Evolutionary conservation across 2,888 invertebrate genomes (phyloP).

Genomic region (Notocelia uddmanniana): DNA sequence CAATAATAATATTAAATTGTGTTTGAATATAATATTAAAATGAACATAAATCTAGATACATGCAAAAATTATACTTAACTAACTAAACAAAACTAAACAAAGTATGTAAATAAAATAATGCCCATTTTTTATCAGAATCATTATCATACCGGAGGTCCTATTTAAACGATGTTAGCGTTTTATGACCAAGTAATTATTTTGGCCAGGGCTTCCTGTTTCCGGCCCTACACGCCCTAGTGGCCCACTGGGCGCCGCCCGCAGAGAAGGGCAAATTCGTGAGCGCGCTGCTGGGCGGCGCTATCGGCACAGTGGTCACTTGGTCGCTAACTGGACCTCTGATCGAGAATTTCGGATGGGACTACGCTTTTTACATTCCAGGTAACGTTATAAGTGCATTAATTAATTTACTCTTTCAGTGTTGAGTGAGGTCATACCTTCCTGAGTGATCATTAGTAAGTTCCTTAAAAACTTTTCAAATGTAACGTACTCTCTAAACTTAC

Average conservation of each 20-base stretch:
- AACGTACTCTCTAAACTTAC: no score
- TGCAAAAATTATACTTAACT: no score
- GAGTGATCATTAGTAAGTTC: no score
- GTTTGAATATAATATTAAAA: no score
- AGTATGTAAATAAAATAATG: no score
- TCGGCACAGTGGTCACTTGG: constrained; percentile 90
- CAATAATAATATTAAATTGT: no score
- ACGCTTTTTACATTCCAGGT: constrained; percentile 88
- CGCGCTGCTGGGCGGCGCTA: constrained; percentile 88
- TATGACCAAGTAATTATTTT: constrained; percentile 25
- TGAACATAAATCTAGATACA: no score
- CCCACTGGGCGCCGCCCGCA: constrained; percentile 90
- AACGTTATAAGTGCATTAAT: constrained; percentile 9
- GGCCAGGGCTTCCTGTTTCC: constrained; percentile 87
- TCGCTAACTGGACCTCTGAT: constrained; percentile 88
- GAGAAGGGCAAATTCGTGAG: constrained; percentile 91
- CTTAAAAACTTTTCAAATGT: no score
- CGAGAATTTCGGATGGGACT: constrained; percentile 88
- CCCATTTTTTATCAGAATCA: no score
- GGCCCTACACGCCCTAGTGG: constrained; percentile 87
- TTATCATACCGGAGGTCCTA: no score
- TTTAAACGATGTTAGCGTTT: no score
- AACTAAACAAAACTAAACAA: no score
- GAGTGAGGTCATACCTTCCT: neutral
- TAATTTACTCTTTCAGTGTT: neutral